Evolutionary conservation across 2,888 invertebrate species (phyloP).

Genomic region (Drosophila infuscata): DNA sequence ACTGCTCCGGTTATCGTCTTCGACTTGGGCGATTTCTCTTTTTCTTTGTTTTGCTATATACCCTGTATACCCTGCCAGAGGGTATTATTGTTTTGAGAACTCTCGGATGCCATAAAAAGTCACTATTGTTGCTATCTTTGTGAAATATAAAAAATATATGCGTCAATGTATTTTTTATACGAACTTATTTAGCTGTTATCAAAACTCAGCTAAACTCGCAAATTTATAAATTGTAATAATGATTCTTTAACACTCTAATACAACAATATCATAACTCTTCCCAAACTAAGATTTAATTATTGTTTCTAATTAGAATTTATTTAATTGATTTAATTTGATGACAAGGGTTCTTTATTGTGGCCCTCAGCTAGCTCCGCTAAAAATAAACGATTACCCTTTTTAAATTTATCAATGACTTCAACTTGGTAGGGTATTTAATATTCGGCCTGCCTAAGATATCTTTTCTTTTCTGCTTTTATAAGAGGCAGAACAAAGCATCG

Average conservation of each 20-base stretch:
- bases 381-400: not conserved
- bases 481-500: not conserved
- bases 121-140: not conserved
- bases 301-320: no score
- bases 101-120: not conserved
- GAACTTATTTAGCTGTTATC: no score
- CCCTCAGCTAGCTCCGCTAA: no score
- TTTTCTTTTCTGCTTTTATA: not conserved
- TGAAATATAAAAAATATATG: no score
- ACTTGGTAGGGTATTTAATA: not conserved
- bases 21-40: not conserved
- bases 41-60: conserved; percentile 8
- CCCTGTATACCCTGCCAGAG: not conserved
- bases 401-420: not conserved
- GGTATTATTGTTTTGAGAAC: not conserved
- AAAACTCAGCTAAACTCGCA: no score
- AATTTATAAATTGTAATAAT: no score
- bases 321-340: no score
- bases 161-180: no score
- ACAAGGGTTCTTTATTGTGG: no score
- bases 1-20: conserved; percentile 9
- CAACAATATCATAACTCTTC: no score
- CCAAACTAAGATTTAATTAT: no score
- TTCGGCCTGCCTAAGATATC: not conserved
- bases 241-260: no score